Conservation (phyloP, 2,113 vertebrate genomes). For the Cheirogaleus medius region DNA sequence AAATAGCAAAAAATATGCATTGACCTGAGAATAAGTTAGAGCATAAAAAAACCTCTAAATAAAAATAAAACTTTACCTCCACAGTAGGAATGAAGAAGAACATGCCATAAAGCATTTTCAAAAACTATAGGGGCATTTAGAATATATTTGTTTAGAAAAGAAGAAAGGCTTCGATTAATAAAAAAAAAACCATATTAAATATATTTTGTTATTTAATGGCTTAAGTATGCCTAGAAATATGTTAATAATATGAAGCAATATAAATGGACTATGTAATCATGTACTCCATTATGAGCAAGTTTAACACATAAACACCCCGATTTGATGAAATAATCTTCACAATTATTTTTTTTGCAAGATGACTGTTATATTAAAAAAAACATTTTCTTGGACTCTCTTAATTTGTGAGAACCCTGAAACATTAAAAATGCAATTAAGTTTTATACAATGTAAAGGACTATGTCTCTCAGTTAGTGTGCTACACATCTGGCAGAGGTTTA, state of each 20-base stretch:
- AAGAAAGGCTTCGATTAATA: background rate
- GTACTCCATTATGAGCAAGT: background rate
- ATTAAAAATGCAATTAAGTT: background rate
- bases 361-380: background rate
- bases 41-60: background rate
- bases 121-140: background rate
- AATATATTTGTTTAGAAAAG: background rate
- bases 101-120: background rate
- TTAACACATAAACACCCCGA: background rate
- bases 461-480: background rate
- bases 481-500: background rate
- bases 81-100: background rate
- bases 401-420: background rate
- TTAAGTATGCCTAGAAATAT: background rate
- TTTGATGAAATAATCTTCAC: background rate
- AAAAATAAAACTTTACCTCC: background rate
- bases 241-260: background rate
- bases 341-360: background rate
- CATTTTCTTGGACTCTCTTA: background rate
- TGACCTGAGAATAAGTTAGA: background rate
- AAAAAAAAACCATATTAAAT: background rate
- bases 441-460: background rate
- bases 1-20: background rate
- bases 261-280: background rate
- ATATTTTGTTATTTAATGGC: background rate